Percentiles rank a stretch among this genome's conserved stretches.
Evolutionary conservation across 2,797 vertebrate species (phyloP).

Genomic region (Tenualosa thibaudeaui): DNA sequence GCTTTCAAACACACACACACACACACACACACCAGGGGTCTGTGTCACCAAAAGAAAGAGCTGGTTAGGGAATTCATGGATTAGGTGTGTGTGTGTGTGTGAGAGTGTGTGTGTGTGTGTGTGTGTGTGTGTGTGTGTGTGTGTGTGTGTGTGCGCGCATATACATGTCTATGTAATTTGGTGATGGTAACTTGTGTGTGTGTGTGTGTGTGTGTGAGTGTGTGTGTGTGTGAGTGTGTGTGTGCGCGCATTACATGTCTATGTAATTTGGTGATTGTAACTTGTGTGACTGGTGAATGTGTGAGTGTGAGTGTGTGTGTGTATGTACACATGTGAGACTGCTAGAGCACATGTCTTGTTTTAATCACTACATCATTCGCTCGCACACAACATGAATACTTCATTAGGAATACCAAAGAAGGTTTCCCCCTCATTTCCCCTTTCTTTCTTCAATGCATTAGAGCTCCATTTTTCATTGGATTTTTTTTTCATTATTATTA

Average conservation of each 20-base stretch:
- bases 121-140: not conserved
- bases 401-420: slow-evolving; percentile 6
- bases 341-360: slow-evolving; percentile 7
- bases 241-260: not conserved
- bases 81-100: not conserved
- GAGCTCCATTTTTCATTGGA: not conserved
- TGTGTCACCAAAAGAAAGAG: not conserved
- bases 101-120: not conserved
- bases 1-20: slow-evolving; percentile 27
- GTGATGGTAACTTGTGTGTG: not conserved
- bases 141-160: not conserved
- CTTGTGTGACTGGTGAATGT: not conserved
- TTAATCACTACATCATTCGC: slow-evolving; percentile 15
- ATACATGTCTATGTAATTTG: not conserved
- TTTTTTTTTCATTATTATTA: slow-evolving; percentile 10
- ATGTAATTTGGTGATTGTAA: not conserved
- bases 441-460: not conserved
- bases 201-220: not conserved
- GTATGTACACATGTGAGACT: not conserved
- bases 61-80: slow-evolving; percentile 1
- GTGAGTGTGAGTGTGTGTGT: not conserved
- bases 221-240: not conserved
- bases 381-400: slow-evolving; percentile 13
- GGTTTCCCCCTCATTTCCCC: not conserved
- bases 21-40: not conserved